These are phyloP conservation scores for Alviniconcha strummeri DNA, from an alignment of 2,888 invertebrate species.

Conservation along the genomic window DNA sequence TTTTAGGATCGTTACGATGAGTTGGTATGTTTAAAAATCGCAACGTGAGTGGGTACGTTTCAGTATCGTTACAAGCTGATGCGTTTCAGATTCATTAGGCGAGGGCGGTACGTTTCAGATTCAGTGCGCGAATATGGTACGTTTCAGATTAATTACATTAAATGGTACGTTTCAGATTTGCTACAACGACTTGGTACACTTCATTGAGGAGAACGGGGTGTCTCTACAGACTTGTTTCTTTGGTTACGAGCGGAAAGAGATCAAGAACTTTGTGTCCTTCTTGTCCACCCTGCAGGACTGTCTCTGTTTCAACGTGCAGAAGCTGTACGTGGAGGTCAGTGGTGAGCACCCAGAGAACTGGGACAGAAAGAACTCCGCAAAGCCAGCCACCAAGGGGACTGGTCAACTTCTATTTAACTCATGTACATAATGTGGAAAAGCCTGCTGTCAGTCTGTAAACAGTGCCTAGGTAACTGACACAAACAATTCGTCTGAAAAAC, in stretches of 20 bases:
- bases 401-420: neutral
- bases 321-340: constrained; percentile 55
- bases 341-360: neutral
- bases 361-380: too few relatives aligned
- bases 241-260: constrained; percentile 61
- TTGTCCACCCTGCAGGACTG: constrained; percentile 60
- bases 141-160: too few relatives aligned
- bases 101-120: too few relatives aligned
- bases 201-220: constrained; percentile 60
- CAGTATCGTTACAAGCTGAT: too few relatives aligned
- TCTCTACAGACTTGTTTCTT: constrained; percentile 63
- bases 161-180: constrained; percentile 46
- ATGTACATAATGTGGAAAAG: neutral
- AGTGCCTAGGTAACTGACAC: neutral
- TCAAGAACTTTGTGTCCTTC: constrained; percentile 58
- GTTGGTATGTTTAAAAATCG: too few relatives aligned
- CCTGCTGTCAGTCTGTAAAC: neutral
- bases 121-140: too few relatives aligned
- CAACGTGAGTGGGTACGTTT: too few relatives aligned
- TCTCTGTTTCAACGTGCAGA: constrained; percentile 60
- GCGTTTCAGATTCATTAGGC: too few relatives aligned
- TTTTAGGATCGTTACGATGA: too few relatives aligned
- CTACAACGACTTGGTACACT: constrained; percentile 57
- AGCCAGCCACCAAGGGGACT: neutral
- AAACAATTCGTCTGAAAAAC: neutral